Conservation (phyloP, 2,113 vertebrate genomes). For the Mobula birostris region DNA sequence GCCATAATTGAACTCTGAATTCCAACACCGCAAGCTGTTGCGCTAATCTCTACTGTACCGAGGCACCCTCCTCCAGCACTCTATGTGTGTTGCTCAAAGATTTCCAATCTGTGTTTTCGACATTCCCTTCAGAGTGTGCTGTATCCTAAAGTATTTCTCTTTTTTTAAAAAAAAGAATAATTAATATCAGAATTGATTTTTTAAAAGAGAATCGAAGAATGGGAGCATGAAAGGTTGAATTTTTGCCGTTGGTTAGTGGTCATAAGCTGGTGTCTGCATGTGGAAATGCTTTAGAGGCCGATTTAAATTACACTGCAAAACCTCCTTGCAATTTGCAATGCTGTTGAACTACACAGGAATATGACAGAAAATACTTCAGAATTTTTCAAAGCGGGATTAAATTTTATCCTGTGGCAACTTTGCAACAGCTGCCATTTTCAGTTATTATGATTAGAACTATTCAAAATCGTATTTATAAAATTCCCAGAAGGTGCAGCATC, state of each 20-base stretch:
- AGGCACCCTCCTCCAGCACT: no score
- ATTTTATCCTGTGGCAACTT: not conserved
- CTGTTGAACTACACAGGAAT: not conserved
- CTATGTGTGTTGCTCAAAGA: no score
- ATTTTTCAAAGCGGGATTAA: not conserved
- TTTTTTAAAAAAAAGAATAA: not conserved
- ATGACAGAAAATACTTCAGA: not conserved
- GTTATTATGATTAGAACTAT: not conserved
- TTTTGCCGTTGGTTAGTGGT: not conserved
- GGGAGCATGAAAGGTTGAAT: not conserved
- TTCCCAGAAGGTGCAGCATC: not conserved
- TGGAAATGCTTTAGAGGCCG: not conserved
- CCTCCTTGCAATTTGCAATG: not conserved
- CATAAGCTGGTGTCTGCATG: not conserved
- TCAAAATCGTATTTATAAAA: not conserved
- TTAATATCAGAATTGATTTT: not conserved
- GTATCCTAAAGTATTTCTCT: not conserved
- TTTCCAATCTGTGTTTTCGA: no score
- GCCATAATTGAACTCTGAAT: no score
- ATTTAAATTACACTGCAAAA: not conserved
- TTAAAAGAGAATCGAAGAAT: not conserved
- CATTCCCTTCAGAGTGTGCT: not conserved
- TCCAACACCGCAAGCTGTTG: no score
- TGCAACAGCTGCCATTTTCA: not conserved
- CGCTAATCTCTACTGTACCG: no score